Percentiles rank a stretch among this genome's conserved stretches.
These are phyloP conservation scores for Eupithecia dodoneata DNA, from an alignment of 2,888 invertebrate genomes.

Conservation along the genomic window DNA sequence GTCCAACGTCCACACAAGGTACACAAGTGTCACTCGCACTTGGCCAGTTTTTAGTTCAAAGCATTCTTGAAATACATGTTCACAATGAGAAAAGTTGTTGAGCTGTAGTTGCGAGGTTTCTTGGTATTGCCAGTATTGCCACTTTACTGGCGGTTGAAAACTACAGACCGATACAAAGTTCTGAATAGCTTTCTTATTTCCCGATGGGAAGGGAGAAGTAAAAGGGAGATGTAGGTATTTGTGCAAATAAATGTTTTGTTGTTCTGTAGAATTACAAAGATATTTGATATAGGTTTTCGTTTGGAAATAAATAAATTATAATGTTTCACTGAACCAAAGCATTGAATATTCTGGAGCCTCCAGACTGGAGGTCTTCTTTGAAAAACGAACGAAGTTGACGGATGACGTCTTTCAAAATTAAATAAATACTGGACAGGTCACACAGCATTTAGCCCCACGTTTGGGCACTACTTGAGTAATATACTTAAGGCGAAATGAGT, in stretches of 20 bases:
- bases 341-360: too few species aligned
- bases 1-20: too few species aligned
- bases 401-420: too few species aligned
- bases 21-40: not conserved
- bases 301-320: not conserved
- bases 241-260: not conserved
- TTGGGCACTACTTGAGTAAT: too few species aligned
- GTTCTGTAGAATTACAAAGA: not conserved
- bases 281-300: not conserved
- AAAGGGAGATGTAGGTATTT: not conserved
- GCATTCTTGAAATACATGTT: constrained; percentile 1
- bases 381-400: too few species aligned
- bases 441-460: too few species aligned
- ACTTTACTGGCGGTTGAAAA: not conserved
- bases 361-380: too few species aligned
- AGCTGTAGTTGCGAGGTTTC: not conserved
- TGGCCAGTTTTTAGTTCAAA: not conserved
- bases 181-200: not conserved
- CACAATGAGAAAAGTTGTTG: constrained; percentile 9
- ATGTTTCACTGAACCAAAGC: not conserved
- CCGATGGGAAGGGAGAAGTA: not conserved
- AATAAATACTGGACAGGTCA: too few species aligned
- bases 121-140: constrained; percentile 2
- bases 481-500: too few species aligned
- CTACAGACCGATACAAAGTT: not conserved